Evolutionary conservation across 92 coral and sea anemone genomes (phyloP).

Genomic region (Actinostola sp.): DNA sequence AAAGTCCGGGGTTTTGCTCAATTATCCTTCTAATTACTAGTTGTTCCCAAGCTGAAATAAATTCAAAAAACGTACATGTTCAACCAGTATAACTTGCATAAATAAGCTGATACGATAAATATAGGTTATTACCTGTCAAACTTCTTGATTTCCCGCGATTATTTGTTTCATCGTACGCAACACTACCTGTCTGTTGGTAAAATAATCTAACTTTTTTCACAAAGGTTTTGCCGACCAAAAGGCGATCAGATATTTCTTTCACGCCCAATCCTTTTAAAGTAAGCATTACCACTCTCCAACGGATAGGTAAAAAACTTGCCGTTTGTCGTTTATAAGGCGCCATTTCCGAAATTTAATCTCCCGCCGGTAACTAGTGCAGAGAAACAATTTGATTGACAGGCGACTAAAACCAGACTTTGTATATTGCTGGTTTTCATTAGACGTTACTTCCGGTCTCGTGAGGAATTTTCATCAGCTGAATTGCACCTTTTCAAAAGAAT

Average conservation of each 20-base stretch:
- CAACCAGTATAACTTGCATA: background rate
- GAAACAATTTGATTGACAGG: too few relatives aligned
- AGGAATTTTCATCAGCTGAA: too few relatives aligned
- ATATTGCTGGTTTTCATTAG: too few relatives aligned
- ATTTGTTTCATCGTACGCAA: background rate
- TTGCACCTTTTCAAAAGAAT: too few relatives aligned
- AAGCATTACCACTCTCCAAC: background rate
- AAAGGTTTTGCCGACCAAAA: background rate
- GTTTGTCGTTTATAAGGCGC: background rate
- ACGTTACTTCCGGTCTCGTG: too few relatives aligned
- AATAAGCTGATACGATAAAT: background rate
- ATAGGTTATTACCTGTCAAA: background rate
- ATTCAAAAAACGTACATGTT: background rate
- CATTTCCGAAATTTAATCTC: background rate
- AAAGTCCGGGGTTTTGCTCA: too few relatives aligned
- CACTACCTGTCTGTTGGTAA: background rate
- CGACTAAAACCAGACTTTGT: too few relatives aligned
- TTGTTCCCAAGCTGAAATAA: too few relatives aligned
- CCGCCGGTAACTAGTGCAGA: too few relatives aligned
- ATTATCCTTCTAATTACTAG: too few relatives aligned
- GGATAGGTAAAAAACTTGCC: background rate
- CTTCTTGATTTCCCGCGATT: constrained; percentile 7
- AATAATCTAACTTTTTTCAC: background rate
- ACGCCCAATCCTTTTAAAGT: constrained; percentile 7
- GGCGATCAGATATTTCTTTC: constrained; percentile 3